These are phyloP conservation scores for Acridotheres tristis DNA, from an alignment of 2,797 vertebrate genomes.

Conservation along the genomic window DNA sequence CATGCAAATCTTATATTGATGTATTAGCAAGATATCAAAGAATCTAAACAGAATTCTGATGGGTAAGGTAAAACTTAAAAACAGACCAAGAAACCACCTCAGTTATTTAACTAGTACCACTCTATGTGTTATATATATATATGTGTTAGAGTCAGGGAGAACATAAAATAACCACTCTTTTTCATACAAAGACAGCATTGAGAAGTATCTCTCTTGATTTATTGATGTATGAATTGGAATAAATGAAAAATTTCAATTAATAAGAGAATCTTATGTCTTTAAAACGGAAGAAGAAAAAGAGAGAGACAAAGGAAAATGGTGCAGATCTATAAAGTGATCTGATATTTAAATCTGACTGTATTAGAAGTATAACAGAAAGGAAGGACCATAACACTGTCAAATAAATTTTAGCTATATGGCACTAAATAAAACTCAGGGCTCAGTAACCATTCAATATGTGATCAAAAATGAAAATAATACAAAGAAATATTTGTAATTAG, in stretches of 20 bases:
- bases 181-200: background rate
- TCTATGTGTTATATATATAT: background rate
- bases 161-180: background rate
- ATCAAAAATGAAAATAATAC: background rate
- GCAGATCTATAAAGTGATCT: background rate
- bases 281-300: background rate
- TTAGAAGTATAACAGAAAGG: background rate
- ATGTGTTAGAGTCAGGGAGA: background rate
- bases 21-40: background rate
- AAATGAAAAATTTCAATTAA: background rate
- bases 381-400: background rate
- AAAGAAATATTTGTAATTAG: background rate
- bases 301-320: background rate
- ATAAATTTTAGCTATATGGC: background rate
- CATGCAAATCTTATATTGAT: background rate
- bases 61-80: background rate
- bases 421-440: background rate
- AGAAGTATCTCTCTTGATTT: background rate
- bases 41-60: background rate
- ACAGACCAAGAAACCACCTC: background rate
- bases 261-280: background rate
- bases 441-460: background rate
- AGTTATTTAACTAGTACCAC: background rate
- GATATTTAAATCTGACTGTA: background rate
- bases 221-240: background rate